A percentile compares a stretch with the other conserved stretches of the same genome.
Conservation (phyloP, 2,113 vertebrate species). For the Malurus melanocephalus region DNA sequence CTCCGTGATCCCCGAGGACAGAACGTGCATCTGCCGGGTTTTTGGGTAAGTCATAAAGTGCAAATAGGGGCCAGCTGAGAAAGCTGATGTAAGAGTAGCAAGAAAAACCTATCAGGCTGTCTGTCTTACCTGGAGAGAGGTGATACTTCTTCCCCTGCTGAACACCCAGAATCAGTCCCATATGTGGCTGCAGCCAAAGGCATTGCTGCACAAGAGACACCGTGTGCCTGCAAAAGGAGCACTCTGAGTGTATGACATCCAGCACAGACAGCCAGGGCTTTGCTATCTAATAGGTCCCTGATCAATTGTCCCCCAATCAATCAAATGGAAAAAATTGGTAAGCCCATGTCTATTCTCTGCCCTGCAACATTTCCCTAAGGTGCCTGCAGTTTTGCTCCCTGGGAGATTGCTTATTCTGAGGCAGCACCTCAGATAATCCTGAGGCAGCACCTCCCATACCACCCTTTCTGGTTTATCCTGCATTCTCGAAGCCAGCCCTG, state of each 20-base stretch:
- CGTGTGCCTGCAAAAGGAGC: background rate
- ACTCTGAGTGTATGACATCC: fast-evolving
- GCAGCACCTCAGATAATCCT: background rate
- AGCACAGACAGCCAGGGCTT: background rate
- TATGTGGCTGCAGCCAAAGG: background rate
- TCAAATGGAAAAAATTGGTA: background rate
- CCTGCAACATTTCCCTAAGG: background rate
- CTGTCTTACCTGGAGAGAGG: fast-evolving
- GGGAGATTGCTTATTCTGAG: background rate
- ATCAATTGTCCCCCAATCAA: background rate
- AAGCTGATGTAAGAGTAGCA: background rate
- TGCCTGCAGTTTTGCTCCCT: background rate
- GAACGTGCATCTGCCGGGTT: background rate
- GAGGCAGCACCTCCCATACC: background rate
- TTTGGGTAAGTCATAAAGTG: background rate
- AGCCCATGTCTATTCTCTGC: background rate
- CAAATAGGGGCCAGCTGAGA: background rate
- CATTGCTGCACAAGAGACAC: background rate
- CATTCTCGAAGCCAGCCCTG: background rate
- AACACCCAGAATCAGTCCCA: background rate
- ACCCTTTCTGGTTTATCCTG: background rate
- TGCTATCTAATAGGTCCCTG: background rate
- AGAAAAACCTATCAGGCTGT: background rate
- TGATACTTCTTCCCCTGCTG: background rate
- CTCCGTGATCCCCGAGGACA: fast-evolving